Conservation (phyloP, 2,113 vertebrate genomes). For the Siniperca knerii region DNA sequence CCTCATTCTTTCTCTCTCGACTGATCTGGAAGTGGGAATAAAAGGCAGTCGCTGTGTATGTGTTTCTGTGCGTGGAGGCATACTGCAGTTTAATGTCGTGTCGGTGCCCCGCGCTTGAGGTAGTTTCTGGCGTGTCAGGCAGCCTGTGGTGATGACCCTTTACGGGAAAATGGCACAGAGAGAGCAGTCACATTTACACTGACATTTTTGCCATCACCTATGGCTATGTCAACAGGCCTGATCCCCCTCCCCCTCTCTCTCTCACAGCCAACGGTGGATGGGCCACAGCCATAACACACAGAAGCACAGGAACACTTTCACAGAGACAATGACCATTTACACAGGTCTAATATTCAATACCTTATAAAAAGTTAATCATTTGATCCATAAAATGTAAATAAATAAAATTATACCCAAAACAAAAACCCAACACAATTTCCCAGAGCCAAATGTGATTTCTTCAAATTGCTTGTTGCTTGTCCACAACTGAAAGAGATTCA, state of each 20-base stretch:
- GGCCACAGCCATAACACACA: slow-evolving; percentile 59
- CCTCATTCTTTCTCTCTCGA: slow-evolving; percentile 56
- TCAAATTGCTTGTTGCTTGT: background rate
- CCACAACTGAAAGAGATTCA: background rate
- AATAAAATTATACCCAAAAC: background rate
- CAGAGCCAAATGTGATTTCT: background rate
- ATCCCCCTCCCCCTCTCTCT: slow-evolving; percentile 38
- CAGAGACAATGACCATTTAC: slow-evolving; percentile 19
- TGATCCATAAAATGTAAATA: background rate
- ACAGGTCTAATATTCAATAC: slow-evolving; percentile 25
- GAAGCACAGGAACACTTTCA: slow-evolving; percentile 19
- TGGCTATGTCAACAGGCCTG: slow-evolving; percentile 85
- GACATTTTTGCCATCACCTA: slow-evolving; percentile 88
- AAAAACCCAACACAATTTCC: background rate
- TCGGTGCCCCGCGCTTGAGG: slow-evolving; percentile 74
- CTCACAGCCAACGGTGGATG: slow-evolving; percentile 41
- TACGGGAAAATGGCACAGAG: slow-evolving; percentile 81
- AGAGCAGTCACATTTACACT: slow-evolving; percentile 86
- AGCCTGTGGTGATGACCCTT: slow-evolving; percentile 84
- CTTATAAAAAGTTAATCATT: slow-evolving; percentile 9
- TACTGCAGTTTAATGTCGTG: slow-evolving; percentile 82
- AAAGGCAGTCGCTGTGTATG: slow-evolving; percentile 51
- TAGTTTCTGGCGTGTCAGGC: slow-evolving; percentile 80
- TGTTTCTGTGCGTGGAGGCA: slow-evolving; percentile 45
- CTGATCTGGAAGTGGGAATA: slow-evolving; percentile 73